These are phyloP conservation scores for Ochlodes sylvanus DNA, from an alignment of 2,888 invertebrate species.

Conservation along the genomic window DNA sequence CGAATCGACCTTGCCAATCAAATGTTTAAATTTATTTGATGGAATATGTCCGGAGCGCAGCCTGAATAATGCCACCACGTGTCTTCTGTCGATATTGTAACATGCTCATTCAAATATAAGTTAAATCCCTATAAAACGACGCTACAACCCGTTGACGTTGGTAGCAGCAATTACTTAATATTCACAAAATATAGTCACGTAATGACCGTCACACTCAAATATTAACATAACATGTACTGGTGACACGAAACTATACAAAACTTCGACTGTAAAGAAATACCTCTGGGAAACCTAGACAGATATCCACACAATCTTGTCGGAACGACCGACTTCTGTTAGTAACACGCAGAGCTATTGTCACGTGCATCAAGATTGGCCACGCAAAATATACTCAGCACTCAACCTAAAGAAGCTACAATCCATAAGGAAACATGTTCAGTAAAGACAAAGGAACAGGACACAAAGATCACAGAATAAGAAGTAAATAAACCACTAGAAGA, in stretches of 20 bases:
- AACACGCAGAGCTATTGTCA: conserved; percentile 47
- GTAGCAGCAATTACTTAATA: neutral
- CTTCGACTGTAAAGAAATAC: conserved; percentile 1
- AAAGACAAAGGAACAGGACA: too few relatives aligned
- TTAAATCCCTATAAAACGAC: too few relatives aligned
- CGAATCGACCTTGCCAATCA: too few relatives aligned
- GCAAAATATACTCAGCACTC: conserved; percentile 36
- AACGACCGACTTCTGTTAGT: conserved; percentile 29
- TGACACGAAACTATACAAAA: neutral
- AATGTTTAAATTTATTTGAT: too few relatives aligned
- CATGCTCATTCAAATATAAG: too few relatives aligned
- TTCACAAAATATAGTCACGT: conserved; percentile 2
- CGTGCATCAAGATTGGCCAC: conserved; percentile 68
- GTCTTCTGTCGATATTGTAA: too few relatives aligned
- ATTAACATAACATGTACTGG: neutral
- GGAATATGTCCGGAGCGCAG: too few relatives aligned
- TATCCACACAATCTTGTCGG: conserved; percentile 19
- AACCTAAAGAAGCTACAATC: neutral
- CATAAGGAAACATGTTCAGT: neutral
- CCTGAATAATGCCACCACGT: too few relatives aligned
- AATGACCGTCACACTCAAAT: neutral
- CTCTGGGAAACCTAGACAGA: conserved; percentile 12
- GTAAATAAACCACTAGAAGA: too few relatives aligned
- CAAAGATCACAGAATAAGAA: too few relatives aligned
- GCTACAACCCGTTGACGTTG: too few relatives aligned